Base-by-base conservation (phyloP, 2,113 vertebrate genomes). In the Semnornis frantzii region DNA sequence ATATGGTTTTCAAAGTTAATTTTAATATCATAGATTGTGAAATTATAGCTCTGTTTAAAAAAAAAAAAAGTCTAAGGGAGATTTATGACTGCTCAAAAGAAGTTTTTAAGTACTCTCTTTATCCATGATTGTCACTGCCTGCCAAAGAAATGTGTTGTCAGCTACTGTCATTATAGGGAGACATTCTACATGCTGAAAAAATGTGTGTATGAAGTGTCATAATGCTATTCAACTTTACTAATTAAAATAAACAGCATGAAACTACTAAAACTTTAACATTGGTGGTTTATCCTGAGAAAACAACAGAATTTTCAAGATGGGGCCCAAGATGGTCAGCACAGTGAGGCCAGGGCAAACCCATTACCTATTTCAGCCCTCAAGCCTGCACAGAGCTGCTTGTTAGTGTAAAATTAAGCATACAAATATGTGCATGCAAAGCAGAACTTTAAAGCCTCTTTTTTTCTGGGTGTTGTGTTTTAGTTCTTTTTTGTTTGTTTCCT, bases 91-190 rank as follows among this genome's bases (percentile, higher is more conserved):
- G 19, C 23, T 71, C 59, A 59, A 12, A 8, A 57, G 48, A 8
- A 73, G 17, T 59, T 94, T 58, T 75, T 33, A 87, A 92, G 42
- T 17, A 34, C 19, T 64, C 60, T 27, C 74, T 93, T 82, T n/a
- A 87, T 48, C 23, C 28, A 20, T 55, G 30, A 57, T 54, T 94
- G 89, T 76, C 82, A 79, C 30, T 71, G 33, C 54, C 42, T 85
- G 87, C 8, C 58, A 74, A 82, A 85, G 37, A 82, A 82, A 74
- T 9, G 15, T 12, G 12, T 44, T 89, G 83, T 60, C 34, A 39
- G 13, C 21, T 69, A 46, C 5, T 25, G 65, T 9, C 34, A 16
- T 88, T 71, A 60, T 1, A 48, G 12, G n/a, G 27, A 5, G 20
- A 86, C 11, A 79, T 58, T 59, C 70, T 69, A 52, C 19, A 42